Evolutionary conservation across 1,140 invertebrate species (phyloP), one percentile per base, ranked within the genome.

Genomic region (Brachionus angularis): DNA sequence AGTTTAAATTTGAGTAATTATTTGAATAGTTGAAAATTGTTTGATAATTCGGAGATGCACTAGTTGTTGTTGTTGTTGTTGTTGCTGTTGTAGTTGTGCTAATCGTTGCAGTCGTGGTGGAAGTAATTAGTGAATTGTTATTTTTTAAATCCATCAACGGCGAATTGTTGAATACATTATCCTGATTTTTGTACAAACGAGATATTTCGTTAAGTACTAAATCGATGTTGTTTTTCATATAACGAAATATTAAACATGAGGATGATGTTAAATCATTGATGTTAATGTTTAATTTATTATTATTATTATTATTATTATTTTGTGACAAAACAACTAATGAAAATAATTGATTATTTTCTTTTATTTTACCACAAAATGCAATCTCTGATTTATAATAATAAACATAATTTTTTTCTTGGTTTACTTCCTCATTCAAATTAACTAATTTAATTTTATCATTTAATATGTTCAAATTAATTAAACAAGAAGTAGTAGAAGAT

Each of bases 351-450:
- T 27, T 29, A 50, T 23, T 67, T 10, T 67, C 42, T 36, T 67
- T 67, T 44, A 67, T 50, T 46, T 50, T 46, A 12, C 62, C 62
- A 67, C 62, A 67, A 67, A 67, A 67, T 25, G 42, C 62, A 10
- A 67, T 46, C 47, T 67, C 62, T 33, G 62, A 34, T 29, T 67
- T 46, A 23, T 58, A 34, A 58, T 58, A 58, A 58, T 36, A 58
- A 39, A 58, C 53, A 58, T 36, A 58, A 21, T 58, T 58, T 58
- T 58, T 36, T 58, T 12, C 5, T 23, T 8, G 52, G 33, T 36
- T 27, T 7, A 33, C 21, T 42, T 42, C 4, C 4, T 14, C 4
- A n/a, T 42, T 42, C 5, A 58, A 39, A 58, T 58, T 58, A 14
- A 58, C 39, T n/a, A 58, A 29, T 58, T 58, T 58, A 10, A 58